A percentile compares a stretch with the other conserved stretches of the same genome.
Conservation (phyloP, 2,888 invertebrate species). For the Nephrotoma appendiculata region DNA sequence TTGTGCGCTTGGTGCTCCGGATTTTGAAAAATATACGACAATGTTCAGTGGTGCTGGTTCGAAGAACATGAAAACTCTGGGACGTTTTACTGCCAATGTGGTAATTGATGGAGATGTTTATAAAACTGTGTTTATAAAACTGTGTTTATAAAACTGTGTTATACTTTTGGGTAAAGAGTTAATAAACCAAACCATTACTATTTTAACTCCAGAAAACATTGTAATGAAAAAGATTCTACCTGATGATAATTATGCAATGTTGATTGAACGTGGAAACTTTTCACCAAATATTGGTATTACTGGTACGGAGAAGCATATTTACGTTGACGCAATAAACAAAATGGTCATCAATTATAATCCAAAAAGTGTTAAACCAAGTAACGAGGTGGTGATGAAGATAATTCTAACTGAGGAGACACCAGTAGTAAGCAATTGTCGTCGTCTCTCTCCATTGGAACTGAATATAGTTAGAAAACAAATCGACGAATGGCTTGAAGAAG, state of each 20-base stretch:
- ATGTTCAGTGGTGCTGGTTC: too few species aligned
- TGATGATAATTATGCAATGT: not conserved
- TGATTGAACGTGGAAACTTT: not conserved
- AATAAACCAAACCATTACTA: not conserved
- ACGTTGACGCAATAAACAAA: too few species aligned
- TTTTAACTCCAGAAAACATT: not conserved
- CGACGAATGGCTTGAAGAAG: conserved; percentile 18
- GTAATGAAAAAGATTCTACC: not conserved
- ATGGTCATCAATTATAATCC: not conserved
- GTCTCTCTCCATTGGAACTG: not conserved
- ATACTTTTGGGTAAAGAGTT: not conserved
- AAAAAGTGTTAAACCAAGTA: not conserved
- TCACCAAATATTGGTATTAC: not conserved
- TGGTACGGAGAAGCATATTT: not conserved
- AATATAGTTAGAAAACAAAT: conserved; percentile 17
- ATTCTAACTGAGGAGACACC: conserved; percentile 20
- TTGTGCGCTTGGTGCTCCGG: too few species aligned
- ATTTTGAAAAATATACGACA: too few species aligned
- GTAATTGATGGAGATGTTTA: too few species aligned
- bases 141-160: too few species aligned
- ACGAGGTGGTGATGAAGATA: conserved; percentile 15
- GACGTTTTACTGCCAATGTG: too few species aligned
- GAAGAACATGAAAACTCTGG: too few species aligned
- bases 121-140: too few species aligned
- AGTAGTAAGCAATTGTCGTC: conserved; percentile 6